A percentile compares a stretch with the other conserved stretches of the same genome.
Evolutionary conservation across 2,113 vertebrate genomes (phyloP).

Genomic region (Pleuronectes platessa): DNA sequence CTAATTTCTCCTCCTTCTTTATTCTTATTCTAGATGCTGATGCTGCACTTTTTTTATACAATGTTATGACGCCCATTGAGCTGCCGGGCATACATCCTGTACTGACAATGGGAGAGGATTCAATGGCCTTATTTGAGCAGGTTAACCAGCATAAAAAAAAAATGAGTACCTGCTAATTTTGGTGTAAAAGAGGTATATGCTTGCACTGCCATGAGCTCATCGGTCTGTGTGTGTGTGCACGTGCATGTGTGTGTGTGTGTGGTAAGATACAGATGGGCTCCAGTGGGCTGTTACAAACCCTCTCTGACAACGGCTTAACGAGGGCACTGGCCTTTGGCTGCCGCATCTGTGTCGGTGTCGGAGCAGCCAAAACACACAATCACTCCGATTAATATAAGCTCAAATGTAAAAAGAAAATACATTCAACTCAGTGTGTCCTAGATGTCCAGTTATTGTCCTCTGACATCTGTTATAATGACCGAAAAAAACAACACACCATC

Average conservation of each 20-base stretch:
- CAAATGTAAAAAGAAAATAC: constrained; percentile 1
- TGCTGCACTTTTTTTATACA: too few species aligned
- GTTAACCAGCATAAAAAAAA: background rate
- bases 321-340: constrained; percentile 77
- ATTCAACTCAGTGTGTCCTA: background rate
- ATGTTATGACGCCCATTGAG: too few species aligned
- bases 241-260: constrained; percentile 16
- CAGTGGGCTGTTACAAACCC: constrained; percentile 78
- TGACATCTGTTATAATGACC: constrained; percentile 11
- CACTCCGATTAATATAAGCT: constrained; percentile 32
- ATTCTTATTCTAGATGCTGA: too few species aligned
- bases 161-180: background rate
- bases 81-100: too few species aligned
- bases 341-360: constrained; percentile 65
- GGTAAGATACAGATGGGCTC: constrained; percentile 65
- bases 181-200: background rate
- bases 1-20: too few species aligned
- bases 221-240: constrained; percentile 4
- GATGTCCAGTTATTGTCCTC: background rate
- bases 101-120: too few species aligned
- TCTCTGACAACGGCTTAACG: constrained; percentile 76
- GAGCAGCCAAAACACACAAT: constrained; percentile 64
- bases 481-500: background rate
- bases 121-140: too few species aligned
- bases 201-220: constrained; percentile 7